Evolutionary conservation across 2,113 vertebrate species (phyloP), one percentile per base, ranked within the genome.

Genomic region (Scopus umbretta): DNA sequence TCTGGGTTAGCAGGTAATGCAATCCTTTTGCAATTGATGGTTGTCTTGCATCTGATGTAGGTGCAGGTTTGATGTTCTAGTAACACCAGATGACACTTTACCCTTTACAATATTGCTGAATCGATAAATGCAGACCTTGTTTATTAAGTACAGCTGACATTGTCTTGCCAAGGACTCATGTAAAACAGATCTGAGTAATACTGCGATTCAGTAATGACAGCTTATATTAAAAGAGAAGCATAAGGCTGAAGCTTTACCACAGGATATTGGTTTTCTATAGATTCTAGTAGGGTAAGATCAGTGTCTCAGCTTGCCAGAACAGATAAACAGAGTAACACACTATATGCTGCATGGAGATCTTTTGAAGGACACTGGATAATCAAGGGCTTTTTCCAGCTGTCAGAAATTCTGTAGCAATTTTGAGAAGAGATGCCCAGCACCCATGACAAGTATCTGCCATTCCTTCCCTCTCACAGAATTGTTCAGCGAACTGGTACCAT

Each of bases 101-200:
- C 58, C 94, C 97, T 97, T 95, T 90, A 85, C 96, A 89, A 74
- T 86, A 80, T 70, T 45, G 29, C 87, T 96, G 95, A 96, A 95
- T 98, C 49, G 8, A 93, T 97, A 94, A 86, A 93, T 90, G 91
- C 88, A 93, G 93, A 90, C 66, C 78, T 53, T 95, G 88, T 95
- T 96, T 97, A 98, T 97, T 97, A 97, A 97, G 66, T 72, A 88
- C 96, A 95, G 86, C 93, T 96, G 97, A 97, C 80, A 86, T 4
- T 36, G 90, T 73, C 97, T 97, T 95, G 86, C 90, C 79, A 96
- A 95, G 93, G 88, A 61, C 96, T 98, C 96, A 78, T 94, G 94
- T 95, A 94, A 97, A 95, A 84, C 74, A 75, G 96, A 94, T 93
- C 73, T 80, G 67, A 62, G 88, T 82, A 92, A 91, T 74, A 71